phyloP scores from a whole-genome alignment of 1,140 invertebrate genomes.

The Aphidius gifuensis region DNA sequence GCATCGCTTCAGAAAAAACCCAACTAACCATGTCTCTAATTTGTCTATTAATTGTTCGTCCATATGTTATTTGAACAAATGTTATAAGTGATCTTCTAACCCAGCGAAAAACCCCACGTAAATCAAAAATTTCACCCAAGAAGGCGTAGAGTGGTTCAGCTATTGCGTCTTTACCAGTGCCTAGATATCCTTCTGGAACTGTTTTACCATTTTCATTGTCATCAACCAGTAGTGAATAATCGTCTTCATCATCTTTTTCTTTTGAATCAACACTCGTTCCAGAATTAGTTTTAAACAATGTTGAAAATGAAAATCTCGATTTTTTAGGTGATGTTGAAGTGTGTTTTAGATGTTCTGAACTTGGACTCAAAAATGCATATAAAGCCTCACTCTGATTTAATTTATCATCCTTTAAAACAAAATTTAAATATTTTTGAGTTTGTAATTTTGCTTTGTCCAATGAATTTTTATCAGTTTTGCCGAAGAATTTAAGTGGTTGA shows the following conservation, averaged over 20 bases:
- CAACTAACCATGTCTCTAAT: conserved; percentile 82
- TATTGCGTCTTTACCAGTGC: conserved; percentile 75
- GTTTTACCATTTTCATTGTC: conserved; percentile 45
- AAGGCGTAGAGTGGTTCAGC: conserved; percentile 84
- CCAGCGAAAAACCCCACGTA: conserved; percentile 83
- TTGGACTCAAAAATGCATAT: conserved; percentile 85
- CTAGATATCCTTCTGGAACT: conserved; percentile 51
- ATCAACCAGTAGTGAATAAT: conserved; percentile 70
- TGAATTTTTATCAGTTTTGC: conserved; percentile 73
- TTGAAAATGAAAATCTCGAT: conserved; percentile 78
- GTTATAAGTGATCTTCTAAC: conserved; percentile 81
- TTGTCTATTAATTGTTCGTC: conserved; percentile 87
- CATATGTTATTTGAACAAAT: conserved; percentile 90
- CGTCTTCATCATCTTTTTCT: conserved; percentile 66
- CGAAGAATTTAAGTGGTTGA: conserved; percentile 74
- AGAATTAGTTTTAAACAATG: conserved; percentile 74
- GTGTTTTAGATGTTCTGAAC: conserved; percentile 82
- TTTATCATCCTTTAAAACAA: conserved; percentile 79
- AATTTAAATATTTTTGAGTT: conserved; percentile 84
- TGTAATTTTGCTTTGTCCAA: conserved; percentile 78
- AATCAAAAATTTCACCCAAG: conserved; percentile 85
- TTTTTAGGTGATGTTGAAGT: conserved; percentile 74
- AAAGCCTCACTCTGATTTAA: conserved; percentile 85
- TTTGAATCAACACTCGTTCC: conserved; percentile 48
- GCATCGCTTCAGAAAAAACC: conserved; percentile 85